These are phyloP conservation scores for Scaptodrosophila lebanonensis DNA, from an alignment of 1,140 invertebrate genomes.

Conservation along the genomic window DNA sequence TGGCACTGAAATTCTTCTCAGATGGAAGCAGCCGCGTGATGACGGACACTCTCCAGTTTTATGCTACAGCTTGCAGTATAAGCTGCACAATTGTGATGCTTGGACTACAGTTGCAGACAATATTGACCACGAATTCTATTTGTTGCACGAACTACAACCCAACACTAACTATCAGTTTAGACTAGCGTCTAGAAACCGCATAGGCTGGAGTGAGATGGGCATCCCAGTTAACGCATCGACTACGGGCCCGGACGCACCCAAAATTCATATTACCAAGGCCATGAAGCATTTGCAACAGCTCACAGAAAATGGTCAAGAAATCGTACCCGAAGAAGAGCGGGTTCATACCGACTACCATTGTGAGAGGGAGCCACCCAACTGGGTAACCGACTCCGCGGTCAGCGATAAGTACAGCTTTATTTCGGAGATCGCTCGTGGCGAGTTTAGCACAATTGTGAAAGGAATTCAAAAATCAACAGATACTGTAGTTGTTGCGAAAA, in stretches of 20 bases:
- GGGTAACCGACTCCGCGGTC: conserved; percentile 82
- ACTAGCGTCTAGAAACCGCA: conserved; percentile 91
- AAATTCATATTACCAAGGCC: conserved; percentile 85
- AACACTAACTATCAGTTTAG: conserved; percentile 92
- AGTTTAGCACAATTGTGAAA: conserved; percentile 90
- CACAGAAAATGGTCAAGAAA: conserved; percentile 87
- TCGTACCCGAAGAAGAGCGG: conserved; percentile 82
- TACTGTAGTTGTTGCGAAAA: conserved; percentile 86
- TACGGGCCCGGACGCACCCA: conserved; percentile 81
- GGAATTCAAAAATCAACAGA: conserved; percentile 87
- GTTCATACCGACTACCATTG: conserved; percentile 84
- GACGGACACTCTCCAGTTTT: conserved; percentile 90
- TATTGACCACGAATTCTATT: conserved; percentile 95
- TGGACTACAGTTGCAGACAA: conserved; percentile 93
- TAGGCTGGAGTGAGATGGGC: conserved; percentile 93
- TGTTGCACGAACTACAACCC: conserved; percentile 87
- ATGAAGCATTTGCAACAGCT: conserved; percentile 90
- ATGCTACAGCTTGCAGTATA: conserved; percentile 91
- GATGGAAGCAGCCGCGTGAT: conserved; percentile 91
- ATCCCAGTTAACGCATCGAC: conserved; percentile 86
- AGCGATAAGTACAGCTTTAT: conserved; percentile 88
- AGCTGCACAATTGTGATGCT: conserved; percentile 84
- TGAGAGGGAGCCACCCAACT: conserved; percentile 86
- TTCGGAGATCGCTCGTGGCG: conserved; percentile 89
- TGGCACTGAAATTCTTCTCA: conserved; percentile 90